Conservation (phyloP, 2,113 vertebrate genomes). For the Ornithorhynchus anatinus region DNA sequence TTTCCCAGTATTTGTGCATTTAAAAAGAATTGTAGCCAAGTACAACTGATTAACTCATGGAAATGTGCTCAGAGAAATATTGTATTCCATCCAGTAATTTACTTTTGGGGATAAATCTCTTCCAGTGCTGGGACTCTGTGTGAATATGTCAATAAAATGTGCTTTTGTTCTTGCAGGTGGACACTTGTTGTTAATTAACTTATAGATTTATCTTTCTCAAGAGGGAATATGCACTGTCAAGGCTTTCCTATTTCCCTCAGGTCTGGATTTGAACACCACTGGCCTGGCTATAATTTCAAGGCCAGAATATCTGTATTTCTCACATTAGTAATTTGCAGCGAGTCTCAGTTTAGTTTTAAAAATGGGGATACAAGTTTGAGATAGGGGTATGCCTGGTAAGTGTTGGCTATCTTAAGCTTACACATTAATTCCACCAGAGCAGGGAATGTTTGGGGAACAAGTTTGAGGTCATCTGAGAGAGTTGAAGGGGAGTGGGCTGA, state of each 20-base stretch:
- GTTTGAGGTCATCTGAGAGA: background rate
- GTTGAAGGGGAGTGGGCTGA: no score
- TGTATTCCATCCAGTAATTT: background rate
- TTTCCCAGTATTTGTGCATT: no score
- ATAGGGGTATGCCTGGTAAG: background rate
- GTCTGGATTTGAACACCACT: background rate
- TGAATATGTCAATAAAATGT: constrained; percentile 3
- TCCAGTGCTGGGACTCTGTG: no score
- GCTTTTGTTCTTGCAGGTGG: background rate
- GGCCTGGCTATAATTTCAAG: background rate
- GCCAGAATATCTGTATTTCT: background rate
- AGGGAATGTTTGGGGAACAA: background rate
- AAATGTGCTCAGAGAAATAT: background rate
- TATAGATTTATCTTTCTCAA: background rate
- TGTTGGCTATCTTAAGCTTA: background rate
- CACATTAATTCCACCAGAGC: background rate
- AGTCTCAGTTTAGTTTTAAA: background rate
- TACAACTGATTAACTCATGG: background rate
- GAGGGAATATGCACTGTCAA: background rate
- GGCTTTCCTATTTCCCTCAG: background rate
- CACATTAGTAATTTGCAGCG: background rate
- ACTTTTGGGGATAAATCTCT: no score
- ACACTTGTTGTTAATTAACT: background rate
- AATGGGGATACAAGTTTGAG: background rate
- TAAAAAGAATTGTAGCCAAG: background rate